Evolutionary conservation across 2,113 vertebrate species (phyloP), one percentile per base, ranked within the genome.

Genomic region (Cyphomyrus plagiostoma): DNA sequence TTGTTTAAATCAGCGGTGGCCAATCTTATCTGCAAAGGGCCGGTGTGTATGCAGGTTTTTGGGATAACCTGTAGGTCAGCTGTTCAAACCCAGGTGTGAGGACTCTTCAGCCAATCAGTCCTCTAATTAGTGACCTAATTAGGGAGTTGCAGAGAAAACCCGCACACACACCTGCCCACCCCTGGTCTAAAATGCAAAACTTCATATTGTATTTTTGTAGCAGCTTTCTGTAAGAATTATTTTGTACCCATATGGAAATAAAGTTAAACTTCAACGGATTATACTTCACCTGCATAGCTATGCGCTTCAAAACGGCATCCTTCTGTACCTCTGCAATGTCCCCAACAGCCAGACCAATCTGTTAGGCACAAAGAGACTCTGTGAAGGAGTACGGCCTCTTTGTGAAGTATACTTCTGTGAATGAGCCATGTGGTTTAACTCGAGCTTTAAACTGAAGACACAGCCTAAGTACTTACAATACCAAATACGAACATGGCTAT

Each of bases 261-360:
- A 30, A 80, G n/a, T 70, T 77, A 39, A 77, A 39, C 35, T 35
- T 39, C 2, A n/a, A 42, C 4, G 15, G 74, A 87, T 1, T 74
- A 2, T 58, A 89, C 91, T 92, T 66, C n/a, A 96, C 97, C 95
- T 98, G 97, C 97, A 98, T 98, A 88, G 96, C 97, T 91, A 97
- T 97, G 90, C 97, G 96, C 95, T 98, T 97, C 46, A 98, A 88
- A 9, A 95, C 94, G 11, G 97, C 97, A 0, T 96, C 97, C 91
- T 95, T 96, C 91, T 98, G 97, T 35, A 98, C 96, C 92, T 97
- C 96, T 45, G 97, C 97, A 0, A 97, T 98, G 92, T 97, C 97
- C 10, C 97, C 97, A 89, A 98, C 97, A 86, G 97, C 97, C 94
- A 98, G 93, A 91, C 97, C 97, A 92, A 98, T 98, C 97, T 97